Conservation (phyloP, 2,113 vertebrate genomes). For the Columba livia region DNA sequence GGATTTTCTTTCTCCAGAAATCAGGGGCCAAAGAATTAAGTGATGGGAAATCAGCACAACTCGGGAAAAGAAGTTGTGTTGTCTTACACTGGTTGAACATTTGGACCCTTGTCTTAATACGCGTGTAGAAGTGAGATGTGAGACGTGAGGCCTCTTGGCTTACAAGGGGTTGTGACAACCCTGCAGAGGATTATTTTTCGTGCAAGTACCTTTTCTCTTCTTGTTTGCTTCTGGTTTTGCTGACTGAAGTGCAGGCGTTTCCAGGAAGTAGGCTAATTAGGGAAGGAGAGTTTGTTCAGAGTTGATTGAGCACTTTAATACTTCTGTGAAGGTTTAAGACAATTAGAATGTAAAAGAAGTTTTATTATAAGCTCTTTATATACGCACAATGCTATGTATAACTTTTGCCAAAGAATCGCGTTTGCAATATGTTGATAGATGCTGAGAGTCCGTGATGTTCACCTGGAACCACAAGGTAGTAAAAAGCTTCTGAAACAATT, state of each 20-base stretch:
- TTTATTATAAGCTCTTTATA: conserved; percentile 61
- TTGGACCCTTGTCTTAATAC: background rate
- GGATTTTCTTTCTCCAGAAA: background rate
- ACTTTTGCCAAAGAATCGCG: conserved; percentile 66
- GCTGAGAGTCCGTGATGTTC: background rate
- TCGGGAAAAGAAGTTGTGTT: background rate
- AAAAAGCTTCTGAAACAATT: background rate
- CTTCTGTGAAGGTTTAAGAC: conserved; percentile 68
- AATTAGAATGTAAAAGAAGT: conserved; percentile 69
- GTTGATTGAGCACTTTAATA: conserved; percentile 69
- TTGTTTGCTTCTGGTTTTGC: conserved; percentile 54
- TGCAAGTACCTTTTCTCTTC: background rate
- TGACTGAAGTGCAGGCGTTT: conserved; percentile 32
- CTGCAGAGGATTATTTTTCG: background rate
- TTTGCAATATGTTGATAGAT: background rate
- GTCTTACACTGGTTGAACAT: background rate
- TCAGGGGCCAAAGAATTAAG: background rate
- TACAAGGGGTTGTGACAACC: background rate
- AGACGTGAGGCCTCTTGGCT: background rate
- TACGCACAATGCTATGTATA: conserved; percentile 58
- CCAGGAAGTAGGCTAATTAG: conserved; percentile 31
- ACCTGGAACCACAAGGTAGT: background rate
- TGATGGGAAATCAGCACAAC: background rate
- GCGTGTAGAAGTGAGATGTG: background rate
- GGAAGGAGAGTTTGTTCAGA: conserved; percentile 25